Base-by-base conservation (phyloP, 1,140 invertebrate genomes). In the Zaprionus davidi region DNA sequence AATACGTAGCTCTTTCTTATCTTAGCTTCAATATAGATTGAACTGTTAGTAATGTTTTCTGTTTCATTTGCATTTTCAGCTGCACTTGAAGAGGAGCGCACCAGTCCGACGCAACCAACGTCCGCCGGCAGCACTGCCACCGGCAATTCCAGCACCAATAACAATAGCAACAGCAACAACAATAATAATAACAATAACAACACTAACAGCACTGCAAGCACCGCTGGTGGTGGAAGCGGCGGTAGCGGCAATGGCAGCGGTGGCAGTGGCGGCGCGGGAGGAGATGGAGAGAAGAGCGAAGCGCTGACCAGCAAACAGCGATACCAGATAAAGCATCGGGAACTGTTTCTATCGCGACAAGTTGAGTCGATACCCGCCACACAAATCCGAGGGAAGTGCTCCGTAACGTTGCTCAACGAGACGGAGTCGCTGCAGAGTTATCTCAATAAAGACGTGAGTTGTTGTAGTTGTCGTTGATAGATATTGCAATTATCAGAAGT, bases 381-480 rank as follows among this genome's bases (percentile, higher is more conserved):
- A 63, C 98, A 99, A 94, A 99, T 99, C 90, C 95, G 99, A 90
- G 99, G 99, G 91, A 99, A 99, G 95, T 99, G 99, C 94, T 97
- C 97, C 75, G 99, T 99, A 76, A 99, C 98, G 62, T 94, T 99
- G 67, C 96, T 99, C 92, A 99, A 99, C 94, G 99, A 99, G 95
- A 99, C 98, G 57, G 99, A 99, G 94, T 97, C 97, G 78, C 94
- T 99, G 81, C 94, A 96, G 82, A 98, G 97, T 93, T 99, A 99
- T 95, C 95, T 99, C 78, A 98, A 98, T 94, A 98, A 98, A 95
- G 98, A 99, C 93, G 97, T 97, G 94, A 95, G 95, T 95, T 85
- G 79, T 90, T 78, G 73, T 81, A 71, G 74, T 82, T 71, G 73
- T 67, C 64, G 55, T 46, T 13, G 38, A 20, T 41, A 9, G 11